Evolutionary conservation across 2,113 vertebrate genomes (phyloP), one percentile per base, ranked within the genome.

Genomic region (Scortum barcoo): DNA sequence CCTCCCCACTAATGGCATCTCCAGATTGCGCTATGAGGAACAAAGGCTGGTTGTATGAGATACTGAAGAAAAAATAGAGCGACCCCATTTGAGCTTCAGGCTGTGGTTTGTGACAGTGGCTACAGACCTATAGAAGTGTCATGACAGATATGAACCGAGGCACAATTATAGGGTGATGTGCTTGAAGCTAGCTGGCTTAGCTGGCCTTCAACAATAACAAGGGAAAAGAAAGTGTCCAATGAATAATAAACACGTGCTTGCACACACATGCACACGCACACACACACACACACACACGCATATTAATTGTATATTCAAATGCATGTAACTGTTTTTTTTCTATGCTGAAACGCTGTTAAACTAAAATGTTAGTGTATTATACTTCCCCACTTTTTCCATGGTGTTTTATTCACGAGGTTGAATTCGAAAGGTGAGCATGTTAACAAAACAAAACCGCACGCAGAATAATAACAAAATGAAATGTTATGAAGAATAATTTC

Each of bases 1-100:
- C 85, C 46, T 78, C 62, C 30, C 84, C 83, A 90, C 93, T 96
- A 95, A 96, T 95, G 94, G 92, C 89, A 90, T 94, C 91, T 93
- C 90, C 92, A 91, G 94, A 94, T 93, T 93, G 92, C 76, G 88
- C 86, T 84, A 89, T 89, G 75, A 93, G 91, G 90, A 89, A 94
- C 90, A 94, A 93, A 94, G 89, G 80, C 85, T 91, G 84, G 87
- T 89, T 87, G 66, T 83, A 78, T 77, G 78, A 81, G 83, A 92
- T 87, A 86, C 75, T 44, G 68, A 83, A 38, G 73, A 60, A 63
- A 66, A 86, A 89, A 90, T 83, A 65, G 78, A 88, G 86, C 74
- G 46, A 84, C 84, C 92, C 91, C 89, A 91, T 94, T 94, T 92
- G 83, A 76, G 78, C 86, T 88, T 77, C 72, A 53, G 89, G 83